phyloP scores from a whole-genome alignment of 2,888 invertebrate species.

The Hanleya hanleyi region DNA sequence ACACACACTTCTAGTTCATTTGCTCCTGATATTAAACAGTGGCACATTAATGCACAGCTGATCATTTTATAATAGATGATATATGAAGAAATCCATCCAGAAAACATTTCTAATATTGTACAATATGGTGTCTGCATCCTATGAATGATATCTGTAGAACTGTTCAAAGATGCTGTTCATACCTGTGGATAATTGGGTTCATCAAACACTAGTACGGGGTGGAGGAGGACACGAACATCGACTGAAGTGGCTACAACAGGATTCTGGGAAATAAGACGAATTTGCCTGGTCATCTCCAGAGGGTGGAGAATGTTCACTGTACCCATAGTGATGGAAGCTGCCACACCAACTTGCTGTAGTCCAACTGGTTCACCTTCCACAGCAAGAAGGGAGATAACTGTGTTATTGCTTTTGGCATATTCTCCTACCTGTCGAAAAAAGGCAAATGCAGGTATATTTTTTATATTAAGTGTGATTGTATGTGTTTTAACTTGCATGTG shows the following conservation, averaged over 20 bases:
- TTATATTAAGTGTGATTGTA: too few relatives aligned
- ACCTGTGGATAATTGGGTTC: constrained; percentile 42
- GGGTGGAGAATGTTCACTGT: constrained; percentile 62
- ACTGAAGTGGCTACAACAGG: constrained; percentile 62
- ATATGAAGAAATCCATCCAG: too few relatives aligned
- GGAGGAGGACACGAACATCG: constrained; percentile 55
- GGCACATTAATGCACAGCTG: too few relatives aligned
- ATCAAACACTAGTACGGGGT: constrained; percentile 59
- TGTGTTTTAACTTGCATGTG: too few relatives aligned
- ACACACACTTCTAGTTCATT: too few relatives aligned
- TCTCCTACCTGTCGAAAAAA: constrained; percentile 55
- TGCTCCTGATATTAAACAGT: too few relatives aligned
- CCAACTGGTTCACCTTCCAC: constrained; percentile 56
- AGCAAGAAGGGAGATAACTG: constrained; percentile 59
- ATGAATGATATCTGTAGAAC: too few relatives aligned
- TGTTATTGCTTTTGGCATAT: constrained; percentile 56
- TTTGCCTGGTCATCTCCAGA: constrained; percentile 62
- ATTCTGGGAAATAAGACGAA: constrained; percentile 64
- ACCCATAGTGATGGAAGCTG: constrained; percentile 57
- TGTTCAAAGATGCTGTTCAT: too few relatives aligned
- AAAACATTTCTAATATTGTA: too few relatives aligned
- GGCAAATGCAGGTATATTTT: too few relatives aligned
- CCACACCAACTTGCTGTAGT: constrained; percentile 49
- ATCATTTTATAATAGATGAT: too few relatives aligned
- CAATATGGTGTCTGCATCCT: too few relatives aligned